Base-by-base conservation (phyloP, 2,797 vertebrate genomes). In the Pantherophis vulpinus region DNA sequence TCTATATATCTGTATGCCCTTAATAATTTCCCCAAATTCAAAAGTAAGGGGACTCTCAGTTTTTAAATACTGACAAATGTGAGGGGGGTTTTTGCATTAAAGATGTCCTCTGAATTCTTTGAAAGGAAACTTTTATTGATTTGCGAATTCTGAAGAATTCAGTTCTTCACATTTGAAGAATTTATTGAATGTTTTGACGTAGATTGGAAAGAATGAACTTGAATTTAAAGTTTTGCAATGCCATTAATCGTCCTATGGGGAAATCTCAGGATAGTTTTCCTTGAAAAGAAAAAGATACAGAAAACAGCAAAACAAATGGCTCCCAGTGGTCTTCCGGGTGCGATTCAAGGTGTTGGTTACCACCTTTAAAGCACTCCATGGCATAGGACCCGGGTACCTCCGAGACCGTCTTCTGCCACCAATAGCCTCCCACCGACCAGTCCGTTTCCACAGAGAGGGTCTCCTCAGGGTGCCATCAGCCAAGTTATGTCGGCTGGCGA, bases 21-120 rank as follows among this genome's bases (percentile, higher is more conserved):
- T 95, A 96, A 97, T 97, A 97, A 97, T 96, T 97, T 97, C 96
- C 95, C 87, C 95, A 96, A 96, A 94, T 96, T 83, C 32, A 94
- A 92, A 66, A 96, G 91, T 96, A 96, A 94, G 95, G 96, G 96
- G 95, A 96, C 95, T 96, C 95, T 92, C 96, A 94, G 92, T 94
- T 97, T 88, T 95, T 96, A 96, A 97, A 96, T 96, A 96, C 97
- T 91, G 97, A 95, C 94, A 95, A 96, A 96, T 94, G 95, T 96
- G 96, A 94, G 91, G 96, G 47, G 47, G 54, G 95, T 95, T 59
- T 95, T 92, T 98, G 96, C 96, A 94, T 93, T 96, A 90, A 97
- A 97, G 92, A 94, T 90, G 93, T 37, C 93, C 92, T 93, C 96
- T 95, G 87, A 94, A 88, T 91, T 56, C 96, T 93, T 94, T 96